Evolutionary conservation across 2,113 vertebrate genomes (phyloP).

Genomic region (Pelecanus crispus): DNA sequence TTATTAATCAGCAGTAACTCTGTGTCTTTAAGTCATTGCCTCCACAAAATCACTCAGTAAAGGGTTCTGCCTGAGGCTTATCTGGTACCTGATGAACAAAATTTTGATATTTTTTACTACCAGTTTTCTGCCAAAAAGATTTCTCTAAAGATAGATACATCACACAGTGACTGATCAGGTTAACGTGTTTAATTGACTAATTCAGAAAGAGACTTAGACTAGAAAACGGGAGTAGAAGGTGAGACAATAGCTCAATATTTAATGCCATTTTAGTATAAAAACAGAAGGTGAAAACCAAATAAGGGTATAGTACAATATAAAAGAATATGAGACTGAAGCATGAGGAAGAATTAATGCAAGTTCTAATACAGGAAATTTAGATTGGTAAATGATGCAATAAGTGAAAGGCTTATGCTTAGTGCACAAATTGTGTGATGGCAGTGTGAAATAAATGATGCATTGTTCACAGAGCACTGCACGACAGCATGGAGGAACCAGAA

Average conservation of each 20-base stretch:
- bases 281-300: not conserved
- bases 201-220: not conserved
- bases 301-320: not conserved
- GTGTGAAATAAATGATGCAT: not conserved
- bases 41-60: not conserved
- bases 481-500: not conserved
- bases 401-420: not conserved
- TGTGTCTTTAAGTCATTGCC: not conserved
- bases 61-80: not conserved
- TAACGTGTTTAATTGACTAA: not conserved
- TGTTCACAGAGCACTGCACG: not conserved
- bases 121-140: not conserved
- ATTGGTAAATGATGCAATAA: not conserved
- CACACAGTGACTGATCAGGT: not conserved
- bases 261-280: not conserved
- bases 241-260: not conserved
- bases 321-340: not conserved
- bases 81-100: not conserved
- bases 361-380: not conserved
- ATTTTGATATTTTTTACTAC: not conserved
- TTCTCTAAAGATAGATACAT: not conserved
- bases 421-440: not conserved
- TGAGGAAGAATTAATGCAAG: not conserved
- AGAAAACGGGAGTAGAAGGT: not conserved
- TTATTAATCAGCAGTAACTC: not conserved